phyloP scores from a whole-genome alignment of 2,797 vertebrate genomes.

The Diplodus puntazzo region DNA sequence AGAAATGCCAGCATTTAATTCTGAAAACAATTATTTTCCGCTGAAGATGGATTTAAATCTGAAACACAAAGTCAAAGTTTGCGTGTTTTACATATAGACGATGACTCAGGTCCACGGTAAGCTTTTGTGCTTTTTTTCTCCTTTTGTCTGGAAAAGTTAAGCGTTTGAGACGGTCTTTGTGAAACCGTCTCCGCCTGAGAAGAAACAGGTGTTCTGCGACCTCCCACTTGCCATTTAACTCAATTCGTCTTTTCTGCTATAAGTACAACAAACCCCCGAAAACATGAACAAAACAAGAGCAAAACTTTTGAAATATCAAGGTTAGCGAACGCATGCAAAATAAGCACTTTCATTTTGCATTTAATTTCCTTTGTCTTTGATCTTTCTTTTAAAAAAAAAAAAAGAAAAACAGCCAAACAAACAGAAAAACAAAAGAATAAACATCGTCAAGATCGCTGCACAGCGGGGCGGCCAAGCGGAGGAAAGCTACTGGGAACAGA shows the following conservation, averaged over 20 bases:
- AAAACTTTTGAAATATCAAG: slow-evolving; percentile 14
- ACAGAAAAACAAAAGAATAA: slow-evolving; percentile 24
- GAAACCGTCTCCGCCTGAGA: neutral
- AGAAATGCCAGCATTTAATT: too few species aligned
- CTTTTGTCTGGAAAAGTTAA: neutral
- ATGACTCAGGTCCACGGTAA: neutral
- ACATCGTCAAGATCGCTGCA: slow-evolving; percentile 17
- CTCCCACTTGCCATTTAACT: slow-evolving; percentile 5
- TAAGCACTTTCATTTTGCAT: slow-evolving; percentile 9
- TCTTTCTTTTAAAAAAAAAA: slow-evolving; percentile 7
- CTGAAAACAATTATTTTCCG: neutral
- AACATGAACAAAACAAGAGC: neutral
- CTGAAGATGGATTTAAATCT: slow-evolving; percentile 24
- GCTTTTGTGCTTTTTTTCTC: neutral
- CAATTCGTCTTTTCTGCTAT: neutral
- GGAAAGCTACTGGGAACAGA: slow-evolving; percentile 6
- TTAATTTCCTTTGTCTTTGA: slow-evolving; percentile 34
- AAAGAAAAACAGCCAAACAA: neutral
- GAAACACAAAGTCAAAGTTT: slow-evolving; percentile 14
- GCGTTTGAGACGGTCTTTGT: neutral
- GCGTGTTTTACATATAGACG: neutral
- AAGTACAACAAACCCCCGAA: slow-evolving; percentile 1
- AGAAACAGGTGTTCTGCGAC: slow-evolving; percentile 12
- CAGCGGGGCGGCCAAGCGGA: slow-evolving; percentile 22
- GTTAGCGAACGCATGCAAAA: slow-evolving; percentile 26